A percentile compares a stretch with the other conserved stretches of the same genome.
Evolutionary conservation across 2,888 invertebrate genomes (phyloP).

Genomic region (Hipparchia sbordonii): DNA sequence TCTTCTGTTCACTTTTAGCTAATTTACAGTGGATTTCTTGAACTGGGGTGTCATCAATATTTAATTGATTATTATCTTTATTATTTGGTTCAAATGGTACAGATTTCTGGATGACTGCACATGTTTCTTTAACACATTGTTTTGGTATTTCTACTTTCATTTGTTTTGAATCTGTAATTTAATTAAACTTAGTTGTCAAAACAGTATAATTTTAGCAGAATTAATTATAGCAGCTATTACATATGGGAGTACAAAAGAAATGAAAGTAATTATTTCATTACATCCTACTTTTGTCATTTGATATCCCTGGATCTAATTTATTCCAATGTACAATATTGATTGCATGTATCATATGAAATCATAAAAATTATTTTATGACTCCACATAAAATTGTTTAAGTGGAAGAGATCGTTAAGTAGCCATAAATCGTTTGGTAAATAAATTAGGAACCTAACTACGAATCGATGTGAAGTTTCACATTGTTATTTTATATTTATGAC

Average conservation of each 20-base stretch:
- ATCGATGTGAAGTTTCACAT: too few species aligned
- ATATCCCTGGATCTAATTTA: not conserved
- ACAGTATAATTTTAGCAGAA: not conserved
- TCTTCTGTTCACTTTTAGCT: constrained; percentile 30
- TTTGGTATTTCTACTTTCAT: constrained; percentile 46
- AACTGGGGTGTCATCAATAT: constrained; percentile 1
- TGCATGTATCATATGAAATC: too few species aligned
- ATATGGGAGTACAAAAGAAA: constrained; percentile 71
- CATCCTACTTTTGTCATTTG: not conserved
- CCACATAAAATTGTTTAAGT: too few species aligned
- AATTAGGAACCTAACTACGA: too few species aligned
- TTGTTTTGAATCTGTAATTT: constrained; percentile 60
- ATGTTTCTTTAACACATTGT: constrained; percentile 42
- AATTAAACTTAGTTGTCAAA: constrained; percentile 32
- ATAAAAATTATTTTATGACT: too few species aligned
- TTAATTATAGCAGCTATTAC: not conserved
- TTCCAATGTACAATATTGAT: too few species aligned
- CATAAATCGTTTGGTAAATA: too few species aligned
- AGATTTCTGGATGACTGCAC: constrained; percentile 27
- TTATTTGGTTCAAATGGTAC: constrained; percentile 24
- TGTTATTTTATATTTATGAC: too few species aligned
- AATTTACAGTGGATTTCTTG: constrained; percentile 3
- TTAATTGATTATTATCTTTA: constrained; percentile 15
- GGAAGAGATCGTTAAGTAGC: too few species aligned
- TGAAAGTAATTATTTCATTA: constrained; percentile 41